Base-by-base conservation (phyloP, 1,140 invertebrate species). In the Lordiphosa collinella region DNA sequence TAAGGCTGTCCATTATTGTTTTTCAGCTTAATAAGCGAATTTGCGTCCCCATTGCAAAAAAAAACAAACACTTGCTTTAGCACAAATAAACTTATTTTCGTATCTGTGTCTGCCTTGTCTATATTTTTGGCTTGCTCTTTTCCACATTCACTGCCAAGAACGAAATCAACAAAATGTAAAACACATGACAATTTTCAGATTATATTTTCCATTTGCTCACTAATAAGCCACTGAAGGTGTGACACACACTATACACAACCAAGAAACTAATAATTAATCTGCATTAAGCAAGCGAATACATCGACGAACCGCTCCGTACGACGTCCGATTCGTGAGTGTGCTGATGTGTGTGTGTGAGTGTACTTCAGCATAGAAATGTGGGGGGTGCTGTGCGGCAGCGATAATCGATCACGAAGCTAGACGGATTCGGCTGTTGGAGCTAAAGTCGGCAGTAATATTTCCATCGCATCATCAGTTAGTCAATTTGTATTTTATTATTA, bases 91-190 rank as follows among this genome's bases (percentile, higher is more conserved):
- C n/a, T 12, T 41, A 41, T 41, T 41, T 22, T 41, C 16, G 16
- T 22, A 41, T 22, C 16, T 43, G 40, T 7, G 7, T n/a, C 25
- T 12, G 40, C 40, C 40, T 43, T 43, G 40, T 43, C 29, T 43
- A 8, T 43, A 43, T 29, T 43, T 43, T 25, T 43, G 40, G 18
- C 18, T 22, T 29, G 9, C 18, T 8, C 40, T n/a, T 18, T 11
- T 41, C 1, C 25, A 29, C 25, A 29, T 29, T 53, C 57, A 60
- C 34, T 60, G 57, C 41, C 56, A 59, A 59, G 43, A 53, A 40
- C 50, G 29, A 52, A 25, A 10, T 18, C 16, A 14, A 35, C 11
- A 12, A 35, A 16, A 4, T 16, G 22, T 1, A 25, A 25, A 25
- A 29, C 25, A 29, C 7, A 29, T 29, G 25, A 29, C 25, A 29